Percentiles rank a stretch among this genome's conserved stretches.
Conservation (phyloP, 2,113 vertebrate species). For the Tiliqua scincoides region DNA sequence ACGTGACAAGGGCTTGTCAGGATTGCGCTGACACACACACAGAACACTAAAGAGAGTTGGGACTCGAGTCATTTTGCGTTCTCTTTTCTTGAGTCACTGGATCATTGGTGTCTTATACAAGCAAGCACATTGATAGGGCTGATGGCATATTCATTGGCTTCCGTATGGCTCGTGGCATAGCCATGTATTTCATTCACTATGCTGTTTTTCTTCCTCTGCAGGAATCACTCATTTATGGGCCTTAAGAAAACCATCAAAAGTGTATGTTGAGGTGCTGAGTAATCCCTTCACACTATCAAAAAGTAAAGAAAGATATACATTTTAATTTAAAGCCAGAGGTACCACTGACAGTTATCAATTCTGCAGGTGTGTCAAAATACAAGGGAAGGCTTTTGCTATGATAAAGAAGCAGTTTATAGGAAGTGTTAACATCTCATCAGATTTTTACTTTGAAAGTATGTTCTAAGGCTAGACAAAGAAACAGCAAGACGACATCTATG, state of each 20-base stretch:
- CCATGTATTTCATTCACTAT: background rate
- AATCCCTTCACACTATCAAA: background rate
- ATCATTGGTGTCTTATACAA: background rate
- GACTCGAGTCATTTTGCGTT: no score
- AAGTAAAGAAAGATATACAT: conserved; percentile 37
- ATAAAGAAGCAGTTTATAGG: conserved; percentile 50
- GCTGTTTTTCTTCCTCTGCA: background rate
- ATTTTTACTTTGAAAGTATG: conserved; percentile 23
- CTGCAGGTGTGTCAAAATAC: conserved; percentile 47
- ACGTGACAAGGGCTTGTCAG: no score
- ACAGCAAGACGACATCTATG: background rate
- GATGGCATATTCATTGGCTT: background rate
- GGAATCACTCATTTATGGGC: background rate
- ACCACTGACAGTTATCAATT: conserved; percentile 31
- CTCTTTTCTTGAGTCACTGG: no score
- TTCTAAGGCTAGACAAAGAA: conserved; percentile 30
- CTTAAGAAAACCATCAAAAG: background rate
- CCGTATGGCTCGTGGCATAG: background rate
- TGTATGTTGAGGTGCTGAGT: background rate
- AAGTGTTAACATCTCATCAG: conserved; percentile 31
- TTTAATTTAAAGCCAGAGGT: background rate
- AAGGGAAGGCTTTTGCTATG: conserved; percentile 13
- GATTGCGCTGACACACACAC: no score
- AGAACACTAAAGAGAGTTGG: no score
- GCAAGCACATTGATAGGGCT: background rate